Evolutionary conservation across 2,888 invertebrate species (phyloP).

Genomic region (Sialis lutaria): DNA sequence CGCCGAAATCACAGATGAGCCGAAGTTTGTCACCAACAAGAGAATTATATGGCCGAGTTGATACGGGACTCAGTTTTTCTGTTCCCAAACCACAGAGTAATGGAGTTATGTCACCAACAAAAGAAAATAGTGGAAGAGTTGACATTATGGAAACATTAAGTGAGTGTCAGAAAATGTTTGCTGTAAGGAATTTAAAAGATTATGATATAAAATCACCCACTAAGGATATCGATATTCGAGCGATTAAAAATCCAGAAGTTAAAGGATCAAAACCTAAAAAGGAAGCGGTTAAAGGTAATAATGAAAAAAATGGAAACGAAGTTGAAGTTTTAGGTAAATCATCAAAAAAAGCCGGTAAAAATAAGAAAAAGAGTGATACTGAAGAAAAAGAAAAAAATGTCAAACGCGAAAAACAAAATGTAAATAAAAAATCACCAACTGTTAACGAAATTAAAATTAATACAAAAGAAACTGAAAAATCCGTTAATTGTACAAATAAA

Average conservation of each 20-base stretch:
- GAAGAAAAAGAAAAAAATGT: no score
- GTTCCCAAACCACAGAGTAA: not conserved
- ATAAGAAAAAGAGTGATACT: no score
- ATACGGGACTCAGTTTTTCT: not conserved
- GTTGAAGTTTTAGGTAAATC: no score
- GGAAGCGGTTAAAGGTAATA: not conserved
- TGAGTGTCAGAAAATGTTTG: slow-evolving; percentile 4
- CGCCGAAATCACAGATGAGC: not conserved
- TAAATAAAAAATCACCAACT: no score
- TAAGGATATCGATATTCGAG: not conserved
- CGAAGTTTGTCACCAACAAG: not conserved
- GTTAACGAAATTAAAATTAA: no score
- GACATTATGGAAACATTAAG: slow-evolving; percentile 4
- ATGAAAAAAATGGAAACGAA: no score
- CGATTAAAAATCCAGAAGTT: no score
- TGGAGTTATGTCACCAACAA: not conserved
- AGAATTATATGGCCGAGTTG: not conserved
- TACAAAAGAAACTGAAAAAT: no score
- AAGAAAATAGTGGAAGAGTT: not conserved
- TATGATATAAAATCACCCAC: not conserved
- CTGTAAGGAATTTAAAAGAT: slow-evolving; percentile 1
- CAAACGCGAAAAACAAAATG: no score
- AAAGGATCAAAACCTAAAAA: not conserved
- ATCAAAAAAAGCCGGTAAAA: no score
- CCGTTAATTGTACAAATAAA: no score